Evolutionary conservation across 1,140 invertebrate species (phyloP), one percentile per base, ranked within the genome.

Genomic region (Brachionus sp.): DNA sequence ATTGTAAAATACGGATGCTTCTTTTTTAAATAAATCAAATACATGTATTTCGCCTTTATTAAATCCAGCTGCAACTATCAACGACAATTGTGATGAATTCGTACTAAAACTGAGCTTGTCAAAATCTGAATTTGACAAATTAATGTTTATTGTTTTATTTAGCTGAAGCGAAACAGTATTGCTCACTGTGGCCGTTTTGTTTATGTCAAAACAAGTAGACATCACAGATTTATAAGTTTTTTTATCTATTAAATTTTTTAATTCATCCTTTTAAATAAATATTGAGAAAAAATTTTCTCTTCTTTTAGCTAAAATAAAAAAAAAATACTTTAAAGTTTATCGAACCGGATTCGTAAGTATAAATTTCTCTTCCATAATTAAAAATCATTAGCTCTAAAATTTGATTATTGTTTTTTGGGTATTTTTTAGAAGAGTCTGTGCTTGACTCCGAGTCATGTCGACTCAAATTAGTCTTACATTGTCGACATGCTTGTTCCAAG

Each of bases 21-120:
- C 77, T 80, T 80, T 80, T 57, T 80, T 57, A 62, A 80, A 80
- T 5, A 44, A 50, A 80, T 80, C 77, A 66, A 80, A 80, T 9
- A 80, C 77, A 62, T 80, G 77, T 33, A 80, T 80, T 62, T 80
- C 77, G 29, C 77, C 77, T 62, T 80, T 80, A 66, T 57, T 66
- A 62, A 80, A 80, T 16, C 77, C 77, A 13, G 77, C 77, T n/a
- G 77, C 77, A 19, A 80, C 77, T n/a, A 80, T 80, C n/a, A 80
- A 13, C 16, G 77, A 80, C 35, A 80, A 39, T 57, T 62, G 46
- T 10, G 50, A 66, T 39, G 77, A 33, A 12, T 46, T 12, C 9
- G 50, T 39, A 35, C 39, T 62, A 66, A 80, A 66, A 44, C 7
- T 80, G 10, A 57, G 29, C 29, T 25, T 37, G 39, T 80, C 42